Base-by-base conservation (phyloP, 2,888 invertebrate genomes). In the Tachina fera region DNA sequence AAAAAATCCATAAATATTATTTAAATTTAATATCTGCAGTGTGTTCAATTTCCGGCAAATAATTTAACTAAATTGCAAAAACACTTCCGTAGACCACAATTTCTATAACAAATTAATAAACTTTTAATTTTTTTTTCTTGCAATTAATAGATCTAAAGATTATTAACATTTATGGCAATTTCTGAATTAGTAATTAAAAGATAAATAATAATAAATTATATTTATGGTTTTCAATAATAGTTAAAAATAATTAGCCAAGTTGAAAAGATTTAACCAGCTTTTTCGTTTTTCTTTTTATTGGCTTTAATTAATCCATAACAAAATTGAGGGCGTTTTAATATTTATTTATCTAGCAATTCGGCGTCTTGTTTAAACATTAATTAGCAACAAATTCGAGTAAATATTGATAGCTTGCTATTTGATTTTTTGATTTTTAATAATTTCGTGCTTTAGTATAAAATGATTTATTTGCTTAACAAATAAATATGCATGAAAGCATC, bases 101-200 rank as follows among this genome's bases (percentile, higher is more conserved):
- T 47, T 58, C 5, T 47, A 47, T 47, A 16, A 67, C 39, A 47
- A 56, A 56, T 67, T 47, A 67, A 65, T n/a, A 11, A 22, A 74
- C 13, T 47, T 67, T 65, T 6, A 31, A 31, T 31, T 31, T 31
- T 31, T 31, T 6, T 47, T 39, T 39, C n/a, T n/a, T n/a, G n/a
- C 47, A 31, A 43, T 49, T 14, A 49, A 51, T 6, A 51, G 22
- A 63, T 10, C n/a, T 14, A 53, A 70, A 61, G 45, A 49, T 9
- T 2, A 63, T 22, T 45, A 67, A 67, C 58, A 49, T 41, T 67
- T 68, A 53, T 77, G 51, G 41, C 60, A 60, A 70, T 78, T 16
- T 51, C 43, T 53, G 45, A 16, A 45, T 16, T 11, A 51, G 31
- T 45, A 45, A 68, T 60, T 77, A 41, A 47, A 51, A 47, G 3